These are phyloP conservation scores for Agapornis canus DNA, from an alignment of 2,797 vertebrate genomes.

Conservation along the genomic window DNA sequence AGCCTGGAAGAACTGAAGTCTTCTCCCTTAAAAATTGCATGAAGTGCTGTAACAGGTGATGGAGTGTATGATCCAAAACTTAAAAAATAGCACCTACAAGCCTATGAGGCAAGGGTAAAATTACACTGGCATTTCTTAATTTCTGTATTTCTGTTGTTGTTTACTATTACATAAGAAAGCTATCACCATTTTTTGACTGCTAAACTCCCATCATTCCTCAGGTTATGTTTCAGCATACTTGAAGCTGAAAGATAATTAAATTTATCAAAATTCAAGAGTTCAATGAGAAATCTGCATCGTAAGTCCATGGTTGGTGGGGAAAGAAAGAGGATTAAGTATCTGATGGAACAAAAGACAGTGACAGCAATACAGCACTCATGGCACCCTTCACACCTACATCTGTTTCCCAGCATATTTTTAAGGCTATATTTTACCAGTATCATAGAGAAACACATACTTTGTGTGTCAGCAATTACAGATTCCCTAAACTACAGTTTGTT, in stretches of 20 bases:
- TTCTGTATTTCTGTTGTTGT: background rate
- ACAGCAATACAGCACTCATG: background rate
- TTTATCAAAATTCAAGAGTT: background rate
- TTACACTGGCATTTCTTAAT: background rate
- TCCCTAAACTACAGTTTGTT: background rate
- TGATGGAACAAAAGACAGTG: background rate
- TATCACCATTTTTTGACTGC: background rate
- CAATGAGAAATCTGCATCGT: background rate
- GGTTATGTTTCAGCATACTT: background rate
- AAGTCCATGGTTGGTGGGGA: background rate
- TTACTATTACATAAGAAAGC: background rate
- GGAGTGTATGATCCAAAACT: background rate
- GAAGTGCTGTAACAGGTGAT: background rate
- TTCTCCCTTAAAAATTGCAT: background rate
- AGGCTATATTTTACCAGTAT: background rate
- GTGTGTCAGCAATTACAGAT: background rate
- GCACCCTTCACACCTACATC: background rate
- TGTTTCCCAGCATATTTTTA: background rate
- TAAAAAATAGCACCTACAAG: background rate
- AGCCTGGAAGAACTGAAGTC: background rate
- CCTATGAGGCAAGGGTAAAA: background rate
- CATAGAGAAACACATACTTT: background rate
- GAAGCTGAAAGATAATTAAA: background rate
- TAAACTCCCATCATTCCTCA: background rate
- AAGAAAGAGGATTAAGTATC: background rate